phyloP scores from a whole-genome alignment of 2,888 invertebrate species.

The Zaprionus obscuricornis region DNA sequence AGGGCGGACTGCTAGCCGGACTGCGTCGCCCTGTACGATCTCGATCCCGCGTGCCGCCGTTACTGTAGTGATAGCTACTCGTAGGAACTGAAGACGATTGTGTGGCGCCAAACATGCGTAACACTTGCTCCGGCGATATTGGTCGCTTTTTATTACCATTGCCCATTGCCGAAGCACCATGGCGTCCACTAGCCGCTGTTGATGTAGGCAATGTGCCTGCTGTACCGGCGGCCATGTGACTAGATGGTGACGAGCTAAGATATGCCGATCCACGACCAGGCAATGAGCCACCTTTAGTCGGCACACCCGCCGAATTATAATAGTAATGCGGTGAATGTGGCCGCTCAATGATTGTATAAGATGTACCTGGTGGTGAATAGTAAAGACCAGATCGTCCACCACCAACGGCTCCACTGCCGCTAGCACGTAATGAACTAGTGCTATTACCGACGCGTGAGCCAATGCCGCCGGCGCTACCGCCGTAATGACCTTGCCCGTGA shows the following conservation, averaged over 20 bases:
- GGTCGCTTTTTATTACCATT: conserved; percentile 87
- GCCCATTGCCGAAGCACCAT: conserved; percentile 74
- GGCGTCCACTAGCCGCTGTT: conserved; percentile 84
- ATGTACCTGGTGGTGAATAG: conserved; percentile 94
- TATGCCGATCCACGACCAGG: conserved; percentile 87
- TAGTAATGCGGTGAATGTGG: conserved; percentile 88
- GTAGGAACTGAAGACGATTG: conserved; percentile 85
- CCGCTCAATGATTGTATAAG: conserved; percentile 94
- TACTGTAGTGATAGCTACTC: conserved; percentile 83
- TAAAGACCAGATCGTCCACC: conserved; percentile 88
- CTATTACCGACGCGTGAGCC: conserved; percentile 81
- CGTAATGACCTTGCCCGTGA: conserved; percentile 47
- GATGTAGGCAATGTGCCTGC: conserved; percentile 82
- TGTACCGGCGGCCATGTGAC: conserved; percentile 84
- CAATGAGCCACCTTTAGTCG: conserved; percentile 82
- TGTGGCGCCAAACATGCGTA: conserved; percentile 87
- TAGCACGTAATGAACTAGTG: conserved; percentile 84
- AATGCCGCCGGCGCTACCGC: conserved; percentile 42
- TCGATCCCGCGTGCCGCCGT: conserved; percentile 83
- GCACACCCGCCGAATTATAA: conserved; percentile 83
- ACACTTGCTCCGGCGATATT: conserved; percentile 93
- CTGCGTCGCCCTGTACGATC: conserved; percentile 84
- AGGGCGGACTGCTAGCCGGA: conserved; percentile 91
- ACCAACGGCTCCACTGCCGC: conserved; percentile 83
- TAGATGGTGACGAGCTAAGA: conserved; percentile 87